These are phyloP conservation scores for Loxodonta africana DNA, from an alignment of 2,113 vertebrate species.

Conservation along the genomic window DNA sequence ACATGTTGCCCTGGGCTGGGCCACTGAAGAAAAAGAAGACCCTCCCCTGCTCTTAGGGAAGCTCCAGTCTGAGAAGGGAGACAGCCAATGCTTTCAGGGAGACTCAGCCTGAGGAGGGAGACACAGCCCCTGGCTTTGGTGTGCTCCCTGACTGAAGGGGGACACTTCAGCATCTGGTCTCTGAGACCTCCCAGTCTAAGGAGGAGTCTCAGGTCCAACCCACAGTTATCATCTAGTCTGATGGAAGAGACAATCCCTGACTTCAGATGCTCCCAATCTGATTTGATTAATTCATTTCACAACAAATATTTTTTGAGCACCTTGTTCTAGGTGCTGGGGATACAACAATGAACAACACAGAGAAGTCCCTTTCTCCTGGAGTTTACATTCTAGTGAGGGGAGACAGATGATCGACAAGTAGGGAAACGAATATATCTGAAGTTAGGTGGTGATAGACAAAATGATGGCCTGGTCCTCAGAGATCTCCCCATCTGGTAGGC, in stretches of 20 bases:
- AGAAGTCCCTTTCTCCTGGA: not conserved
- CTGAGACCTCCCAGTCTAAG: not conserved
- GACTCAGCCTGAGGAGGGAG: not conserved
- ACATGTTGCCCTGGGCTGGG: not conserved
- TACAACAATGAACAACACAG: not conserved
- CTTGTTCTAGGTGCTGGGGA: not conserved
- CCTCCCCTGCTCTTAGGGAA: not conserved
- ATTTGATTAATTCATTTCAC: constrained; percentile 24
- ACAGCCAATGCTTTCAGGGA: not conserved
- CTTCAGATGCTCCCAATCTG: not conserved
- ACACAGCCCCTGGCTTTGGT: not conserved
- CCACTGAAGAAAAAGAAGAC: not conserved
- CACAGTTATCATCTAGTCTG: not conserved
- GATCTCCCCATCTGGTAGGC: not conserved
- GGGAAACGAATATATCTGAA: not conserved
- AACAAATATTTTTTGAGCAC: not conserved
- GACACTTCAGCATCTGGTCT: not conserved
- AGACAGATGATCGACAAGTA: not conserved
- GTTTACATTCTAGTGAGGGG: not conserved
- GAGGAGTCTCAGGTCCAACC: not conserved
- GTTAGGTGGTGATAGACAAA: not conserved
- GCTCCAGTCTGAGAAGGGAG: not conserved
- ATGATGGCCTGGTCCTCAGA: not conserved
- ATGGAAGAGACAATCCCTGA: not conserved
- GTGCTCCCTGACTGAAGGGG: not conserved